Percentiles rank a stretch among this genome's conserved stretches.
Evolutionary conservation across 2,888 invertebrate species (phyloP).

Genomic region (Carcina quercana): DNA sequence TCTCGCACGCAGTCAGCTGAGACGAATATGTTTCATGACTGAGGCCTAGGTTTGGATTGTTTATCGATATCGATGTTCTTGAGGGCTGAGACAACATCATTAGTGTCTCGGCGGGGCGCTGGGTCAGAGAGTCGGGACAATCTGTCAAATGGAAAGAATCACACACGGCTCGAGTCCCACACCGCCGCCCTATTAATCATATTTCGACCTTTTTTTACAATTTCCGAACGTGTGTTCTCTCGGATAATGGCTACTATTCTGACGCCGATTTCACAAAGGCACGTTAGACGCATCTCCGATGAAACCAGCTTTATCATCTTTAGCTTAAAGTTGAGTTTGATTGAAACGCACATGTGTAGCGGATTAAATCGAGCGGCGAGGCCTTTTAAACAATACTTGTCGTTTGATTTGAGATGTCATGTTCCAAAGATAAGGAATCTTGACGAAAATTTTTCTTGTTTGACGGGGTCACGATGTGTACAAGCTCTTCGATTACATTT

Average conservation of each 20-base stretch:
- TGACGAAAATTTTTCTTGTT: constrained; percentile 60
- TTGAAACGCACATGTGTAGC: constrained; percentile 18
- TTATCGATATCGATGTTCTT: constrained; percentile 43
- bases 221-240: constrained; percentile 67
- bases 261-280: constrained; percentile 38
- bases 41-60: constrained; percentile 2
- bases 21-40: too few relatives aligned
- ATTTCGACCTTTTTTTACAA: constrained; percentile 66
- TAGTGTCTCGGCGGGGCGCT: constrained; percentile 64
- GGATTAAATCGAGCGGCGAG: constrained; percentile 35
- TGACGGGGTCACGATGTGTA: constrained; percentile 62
- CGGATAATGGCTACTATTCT: constrained; percentile 62
- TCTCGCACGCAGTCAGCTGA: too few relatives aligned
- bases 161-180: constrained; percentile 55
- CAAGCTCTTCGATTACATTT: constrained; percentile 64
- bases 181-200: constrained; percentile 69
- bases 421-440: constrained; percentile 58
- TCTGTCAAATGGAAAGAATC: constrained; percentile 72
- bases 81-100: constrained; percentile 48
- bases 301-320: constrained; percentile 13
- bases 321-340: constrained; percentile 6
- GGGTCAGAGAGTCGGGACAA: constrained; percentile 70
- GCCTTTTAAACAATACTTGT: constrained; percentile 61
- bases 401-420: constrained; percentile 67
- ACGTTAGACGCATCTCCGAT: constrained; percentile 10